Evolutionary conservation across 2,113 vertebrate species (phyloP).

Genomic region (Nesogale talazaci): DNA sequence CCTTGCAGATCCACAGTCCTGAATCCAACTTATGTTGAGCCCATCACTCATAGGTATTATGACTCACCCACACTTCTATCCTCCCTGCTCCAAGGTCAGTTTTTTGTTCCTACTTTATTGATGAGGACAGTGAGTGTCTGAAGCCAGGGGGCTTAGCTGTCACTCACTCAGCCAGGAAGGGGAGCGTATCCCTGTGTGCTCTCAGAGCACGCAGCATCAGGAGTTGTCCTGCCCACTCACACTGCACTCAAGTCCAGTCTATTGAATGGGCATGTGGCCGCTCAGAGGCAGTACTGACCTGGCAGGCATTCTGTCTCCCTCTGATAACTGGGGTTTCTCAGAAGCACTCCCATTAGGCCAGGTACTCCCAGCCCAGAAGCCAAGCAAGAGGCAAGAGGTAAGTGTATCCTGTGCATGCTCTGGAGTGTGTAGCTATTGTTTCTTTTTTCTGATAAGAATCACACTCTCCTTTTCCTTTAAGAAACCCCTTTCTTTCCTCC

Average conservation of each 20-base stretch:
- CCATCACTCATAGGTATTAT: not conserved
- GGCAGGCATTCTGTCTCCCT: not conserved
- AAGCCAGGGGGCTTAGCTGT: not conserved
- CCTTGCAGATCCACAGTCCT: not conserved
- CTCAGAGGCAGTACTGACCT: too few species aligned
- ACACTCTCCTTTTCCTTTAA: not conserved
- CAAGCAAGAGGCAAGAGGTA: not conserved
- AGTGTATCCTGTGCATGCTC: too few species aligned
- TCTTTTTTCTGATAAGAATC: not conserved
- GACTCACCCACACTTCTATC: not conserved
- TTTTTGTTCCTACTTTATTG: not conserved
- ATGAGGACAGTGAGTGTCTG: not conserved
- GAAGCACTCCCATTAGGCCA: not conserved
- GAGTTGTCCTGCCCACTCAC: not conserved
- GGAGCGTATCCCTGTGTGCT: fast-evolving
- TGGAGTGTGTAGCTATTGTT: not conserved
- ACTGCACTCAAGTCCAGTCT: not conserved
- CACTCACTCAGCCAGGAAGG: not conserved
- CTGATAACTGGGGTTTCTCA: not conserved
- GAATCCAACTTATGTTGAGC: not conserved
- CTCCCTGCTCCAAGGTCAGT: too few species aligned
- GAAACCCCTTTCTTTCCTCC: not conserved
- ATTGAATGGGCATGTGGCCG: not conserved
- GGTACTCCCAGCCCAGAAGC: not conserved
- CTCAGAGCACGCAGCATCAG: not conserved